These are phyloP conservation scores for Myotis brandtii DNA, from an alignment of 2,113 vertebrate species.

Conservation along the genomic window DNA sequence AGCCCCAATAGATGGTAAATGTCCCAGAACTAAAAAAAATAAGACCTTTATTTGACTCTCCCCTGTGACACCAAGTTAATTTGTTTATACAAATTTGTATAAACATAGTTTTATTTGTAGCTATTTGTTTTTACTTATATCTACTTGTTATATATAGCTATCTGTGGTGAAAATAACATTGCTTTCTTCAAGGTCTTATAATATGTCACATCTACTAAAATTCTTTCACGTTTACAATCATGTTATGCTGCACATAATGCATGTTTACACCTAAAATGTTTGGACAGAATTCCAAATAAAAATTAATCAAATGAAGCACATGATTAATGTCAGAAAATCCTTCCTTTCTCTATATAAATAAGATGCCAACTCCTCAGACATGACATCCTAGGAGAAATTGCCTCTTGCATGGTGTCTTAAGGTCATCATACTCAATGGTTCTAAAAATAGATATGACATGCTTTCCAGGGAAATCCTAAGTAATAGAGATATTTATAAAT, in stretches of 20 bases:
- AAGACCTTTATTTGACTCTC: neutral
- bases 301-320: constrained; percentile 10
- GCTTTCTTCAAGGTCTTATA: neutral
- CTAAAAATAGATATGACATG: neutral
- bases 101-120: neutral
- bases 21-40: neutral
- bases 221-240: neutral
- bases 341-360: neutral
- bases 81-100: neutral
- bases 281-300: constrained; percentile 36
- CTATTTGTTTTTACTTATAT: neutral
- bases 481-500: neutral
- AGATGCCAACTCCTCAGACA: neutral
- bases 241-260: neutral
- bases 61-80: neutral
- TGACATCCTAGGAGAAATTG: neutral
- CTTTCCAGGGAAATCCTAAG: neutral
- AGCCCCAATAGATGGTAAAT: neutral
- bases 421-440: neutral
- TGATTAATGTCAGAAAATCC: constrained; percentile 29
- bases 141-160: neutral
- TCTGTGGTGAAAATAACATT: neutral
- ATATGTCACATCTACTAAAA: neutral
- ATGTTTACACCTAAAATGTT: constrained; percentile 34
- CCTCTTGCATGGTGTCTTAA: neutral